Evolutionary conservation across 2,113 vertebrate species (phyloP).

Genomic region (Labeo catla): DNA sequence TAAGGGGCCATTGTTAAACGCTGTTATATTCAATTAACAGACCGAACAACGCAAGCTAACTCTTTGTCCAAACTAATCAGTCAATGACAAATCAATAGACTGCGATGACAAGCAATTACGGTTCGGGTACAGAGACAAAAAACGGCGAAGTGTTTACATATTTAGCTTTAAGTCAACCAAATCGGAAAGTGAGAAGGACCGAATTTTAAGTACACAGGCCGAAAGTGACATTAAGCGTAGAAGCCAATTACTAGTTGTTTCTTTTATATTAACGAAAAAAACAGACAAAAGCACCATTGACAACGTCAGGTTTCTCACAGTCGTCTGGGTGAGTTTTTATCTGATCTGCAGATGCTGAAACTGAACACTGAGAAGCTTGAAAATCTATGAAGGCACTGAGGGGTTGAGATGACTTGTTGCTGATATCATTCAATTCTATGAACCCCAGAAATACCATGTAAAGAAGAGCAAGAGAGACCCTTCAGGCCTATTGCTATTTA

Average conservation of each 20-base stretch:
- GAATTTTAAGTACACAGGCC: neutral
- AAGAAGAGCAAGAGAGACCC: neutral
- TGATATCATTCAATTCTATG: constrained; percentile 43
- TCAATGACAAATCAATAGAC: constrained; percentile 78
- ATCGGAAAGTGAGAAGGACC: constrained; percentile 2
- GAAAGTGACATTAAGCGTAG: constrained; percentile 13
- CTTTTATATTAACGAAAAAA: neutral
- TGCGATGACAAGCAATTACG: constrained; percentile 71
- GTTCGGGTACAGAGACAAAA: constrained; percentile 69
- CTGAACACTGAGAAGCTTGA: constrained; percentile 46
- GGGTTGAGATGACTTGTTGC: constrained; percentile 40
- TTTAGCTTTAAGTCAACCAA: constrained; percentile 39
- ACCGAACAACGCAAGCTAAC: constrained; percentile 72
- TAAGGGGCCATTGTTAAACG: constrained; percentile 75
- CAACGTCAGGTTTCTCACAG: constrained; percentile 41
- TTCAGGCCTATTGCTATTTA: neutral
- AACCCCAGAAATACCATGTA: constrained; percentile 12
- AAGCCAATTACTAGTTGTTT: constrained; percentile 26
- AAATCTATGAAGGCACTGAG: constrained; percentile 49
- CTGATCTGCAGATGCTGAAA: constrained; percentile 48
- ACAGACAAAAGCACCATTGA: constrained; percentile 46
- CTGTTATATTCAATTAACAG: constrained; percentile 82
- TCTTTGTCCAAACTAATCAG: constrained; percentile 79
- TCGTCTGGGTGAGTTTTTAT: constrained; percentile 38
- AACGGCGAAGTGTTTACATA: constrained; percentile 74